Percentiles rank a stretch among this genome's conserved stretches.
These are phyloP conservation scores for Crax fasciolata DNA, from an alignment of 2,797 vertebrate genomes.

Conservation along the genomic window DNA sequence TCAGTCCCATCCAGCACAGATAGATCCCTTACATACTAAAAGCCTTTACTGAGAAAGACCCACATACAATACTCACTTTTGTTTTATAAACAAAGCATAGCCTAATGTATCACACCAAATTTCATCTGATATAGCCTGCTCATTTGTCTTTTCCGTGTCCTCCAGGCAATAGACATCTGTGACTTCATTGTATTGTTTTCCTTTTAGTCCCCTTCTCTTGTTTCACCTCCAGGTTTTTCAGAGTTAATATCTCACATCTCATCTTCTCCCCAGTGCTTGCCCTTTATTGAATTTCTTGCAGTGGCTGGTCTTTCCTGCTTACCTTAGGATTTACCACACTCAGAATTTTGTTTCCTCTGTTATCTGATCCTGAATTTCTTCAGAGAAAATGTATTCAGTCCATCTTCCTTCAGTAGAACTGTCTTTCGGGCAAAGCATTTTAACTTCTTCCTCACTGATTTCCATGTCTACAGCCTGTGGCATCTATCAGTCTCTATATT, in stretches of 20 bases:
- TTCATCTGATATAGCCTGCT: background rate
- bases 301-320: background rate
- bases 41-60: background rate
- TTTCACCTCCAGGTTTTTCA: background rate
- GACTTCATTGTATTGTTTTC: background rate
- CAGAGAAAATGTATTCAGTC: background rate
- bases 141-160: constrained; percentile 1
- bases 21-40: background rate
- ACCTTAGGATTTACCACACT: background rate
- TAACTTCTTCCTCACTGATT: background rate
- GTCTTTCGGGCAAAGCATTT: fast-evolving
- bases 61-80: background rate
- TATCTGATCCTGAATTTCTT: background rate
- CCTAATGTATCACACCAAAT: background rate
- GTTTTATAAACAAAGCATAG: background rate
- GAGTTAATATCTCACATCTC: background rate
- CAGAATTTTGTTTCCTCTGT: background rate
- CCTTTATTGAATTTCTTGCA: background rate
- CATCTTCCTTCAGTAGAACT: background rate
- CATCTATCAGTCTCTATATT: background rate
- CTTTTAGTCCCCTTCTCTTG: background rate
- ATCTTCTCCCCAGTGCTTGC: background rate
- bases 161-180: background rate
- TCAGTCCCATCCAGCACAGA: background rate
- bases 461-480: background rate